phyloP scores from a whole-genome alignment of 2,113 vertebrate genomes.

The Micromys minutus region DNA sequence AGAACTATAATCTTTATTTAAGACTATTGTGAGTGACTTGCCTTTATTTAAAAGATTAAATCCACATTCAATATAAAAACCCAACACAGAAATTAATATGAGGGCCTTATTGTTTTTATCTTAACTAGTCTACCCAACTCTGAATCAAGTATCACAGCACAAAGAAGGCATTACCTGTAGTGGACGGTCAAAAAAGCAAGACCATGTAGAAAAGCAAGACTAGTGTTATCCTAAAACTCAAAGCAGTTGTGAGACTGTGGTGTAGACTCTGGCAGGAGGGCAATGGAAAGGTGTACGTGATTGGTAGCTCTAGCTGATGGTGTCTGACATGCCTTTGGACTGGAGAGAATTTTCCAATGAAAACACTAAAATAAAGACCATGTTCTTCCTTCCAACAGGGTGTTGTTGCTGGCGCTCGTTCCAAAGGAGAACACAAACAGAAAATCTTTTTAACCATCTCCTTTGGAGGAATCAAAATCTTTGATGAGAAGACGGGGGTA shows the following conservation, averaged over 20 bases:
- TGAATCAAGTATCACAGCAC: not conserved
- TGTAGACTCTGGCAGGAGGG: not conserved
- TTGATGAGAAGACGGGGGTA: constrained; percentile 99
- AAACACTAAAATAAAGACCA: constrained; percentile 62
- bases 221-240: not conserved
- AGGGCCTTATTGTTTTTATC: not conserved
- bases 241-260: not conserved
- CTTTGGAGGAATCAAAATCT: constrained; percentile 99
- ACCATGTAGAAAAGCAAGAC: not conserved
- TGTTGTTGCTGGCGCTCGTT: constrained; percentile 94
- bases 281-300: not conserved
- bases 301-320: not conserved
- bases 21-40: not conserved
- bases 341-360: constrained; percentile 60
- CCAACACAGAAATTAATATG: not conserved
- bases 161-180: not conserved
- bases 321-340: constrained; percentile 51
- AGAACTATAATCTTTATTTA: constrained; percentile 12
- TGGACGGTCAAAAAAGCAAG: not conserved
- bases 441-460: constrained; percentile 98
- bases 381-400: constrained; percentile 88
- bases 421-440: constrained; percentile 99
- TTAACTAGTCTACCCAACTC: not conserved
- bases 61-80: not conserved
- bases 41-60: constrained; percentile 40